phyloP scores from a whole-genome alignment of 2,888 invertebrate species.

The Dusona sp. region DNA sequence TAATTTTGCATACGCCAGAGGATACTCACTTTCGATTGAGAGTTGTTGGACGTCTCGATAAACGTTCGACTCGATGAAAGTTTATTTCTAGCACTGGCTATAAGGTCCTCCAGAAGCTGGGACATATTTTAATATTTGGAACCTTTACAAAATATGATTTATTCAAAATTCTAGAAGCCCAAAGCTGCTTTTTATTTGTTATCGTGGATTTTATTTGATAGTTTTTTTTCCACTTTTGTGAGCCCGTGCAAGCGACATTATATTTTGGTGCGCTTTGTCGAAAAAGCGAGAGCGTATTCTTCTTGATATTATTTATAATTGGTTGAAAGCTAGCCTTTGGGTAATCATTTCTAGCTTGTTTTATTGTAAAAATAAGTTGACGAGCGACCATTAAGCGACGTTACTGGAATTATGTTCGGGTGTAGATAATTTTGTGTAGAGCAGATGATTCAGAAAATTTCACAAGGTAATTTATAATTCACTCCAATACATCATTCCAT shows the following conservation, averaged over 20 bases:
- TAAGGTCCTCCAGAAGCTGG: background rate
- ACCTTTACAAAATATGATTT: background rate
- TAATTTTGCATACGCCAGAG: constrained; percentile 36
- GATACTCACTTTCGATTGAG: constrained; percentile 39
- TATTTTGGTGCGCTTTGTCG: background rate
- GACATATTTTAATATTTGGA: background rate
- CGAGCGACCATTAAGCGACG: too few relatives aligned
- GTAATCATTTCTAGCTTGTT: too few relatives aligned
- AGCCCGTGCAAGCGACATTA: background rate
- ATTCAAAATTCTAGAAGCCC: background rate
- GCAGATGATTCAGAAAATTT: too few relatives aligned
- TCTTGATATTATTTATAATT: too few relatives aligned
- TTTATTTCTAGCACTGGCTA: background rate
- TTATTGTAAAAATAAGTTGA: too few relatives aligned
- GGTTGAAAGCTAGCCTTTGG: too few relatives aligned
- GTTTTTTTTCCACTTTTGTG: background rate
- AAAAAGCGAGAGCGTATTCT: background rate
- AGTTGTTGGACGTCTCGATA: constrained; percentile 21
- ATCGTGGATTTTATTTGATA: background rate
- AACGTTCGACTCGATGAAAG: background rate
- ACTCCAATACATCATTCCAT: background rate
- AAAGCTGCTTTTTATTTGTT: background rate
- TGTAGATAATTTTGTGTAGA: too few relatives aligned
- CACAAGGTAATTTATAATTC: background rate
- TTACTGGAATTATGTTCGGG: too few relatives aligned